Percentiles rank a stretch among this genome's conserved stretches.
These are phyloP conservation scores for Osmoderma eremita DNA, from an alignment of 2,888 invertebrate species.

Conservation along the genomic window DNA sequence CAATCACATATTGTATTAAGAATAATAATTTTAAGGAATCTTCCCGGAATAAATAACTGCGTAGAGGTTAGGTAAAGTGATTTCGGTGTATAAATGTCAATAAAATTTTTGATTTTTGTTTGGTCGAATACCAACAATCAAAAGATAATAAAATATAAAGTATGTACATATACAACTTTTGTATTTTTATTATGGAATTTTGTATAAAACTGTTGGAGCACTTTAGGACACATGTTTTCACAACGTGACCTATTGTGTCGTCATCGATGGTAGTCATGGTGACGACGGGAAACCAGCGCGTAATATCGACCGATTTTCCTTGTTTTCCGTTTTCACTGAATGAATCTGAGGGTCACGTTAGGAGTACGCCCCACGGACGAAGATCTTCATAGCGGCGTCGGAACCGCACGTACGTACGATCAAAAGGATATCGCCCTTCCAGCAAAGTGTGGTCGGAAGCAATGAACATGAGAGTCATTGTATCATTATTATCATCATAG, in stretches of 20 bases:
- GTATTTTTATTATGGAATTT: no score
- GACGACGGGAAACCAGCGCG: conserved; percentile 10
- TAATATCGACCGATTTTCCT: conserved; percentile 30
- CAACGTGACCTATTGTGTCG: conserved; percentile 15
- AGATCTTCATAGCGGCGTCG: not conserved
- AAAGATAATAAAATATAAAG: not conserved
- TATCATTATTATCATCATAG: no score
- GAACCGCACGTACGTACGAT: conserved; percentile 13
- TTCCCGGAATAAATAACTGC: no score
- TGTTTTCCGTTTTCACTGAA: conserved; percentile 32
- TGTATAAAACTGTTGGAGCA: no score
- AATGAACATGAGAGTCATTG: conserved; percentile 6
- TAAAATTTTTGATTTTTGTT: no score
- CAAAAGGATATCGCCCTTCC: conserved; percentile 3
- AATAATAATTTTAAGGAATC: no score
- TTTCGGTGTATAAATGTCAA: no score
- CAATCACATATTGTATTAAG: no score
- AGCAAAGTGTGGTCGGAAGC: not conserved
- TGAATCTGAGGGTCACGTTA: conserved; percentile 5
- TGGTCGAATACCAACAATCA: not conserved
- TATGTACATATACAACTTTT: no score
- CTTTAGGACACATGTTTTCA: conserved; percentile 10
- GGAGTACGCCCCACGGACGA: not conserved
- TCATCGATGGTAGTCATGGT: conserved; percentile 19
- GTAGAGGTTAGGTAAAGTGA: no score